Conservation (phyloP, 2,888 invertebrate genomes). For the Ennomos erosarius region DNA sequence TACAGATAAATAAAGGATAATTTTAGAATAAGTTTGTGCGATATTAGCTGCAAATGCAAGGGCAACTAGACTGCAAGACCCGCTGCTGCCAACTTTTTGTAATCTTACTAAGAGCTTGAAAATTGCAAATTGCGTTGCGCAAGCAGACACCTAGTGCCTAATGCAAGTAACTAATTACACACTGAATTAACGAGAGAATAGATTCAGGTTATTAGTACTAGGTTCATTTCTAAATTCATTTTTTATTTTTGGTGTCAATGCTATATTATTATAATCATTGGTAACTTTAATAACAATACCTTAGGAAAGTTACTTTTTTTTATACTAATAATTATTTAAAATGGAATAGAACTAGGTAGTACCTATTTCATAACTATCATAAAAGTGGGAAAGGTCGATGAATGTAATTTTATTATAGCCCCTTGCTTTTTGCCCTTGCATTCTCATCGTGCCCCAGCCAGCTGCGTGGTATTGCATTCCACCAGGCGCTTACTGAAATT, state of each 20-base stretch:
- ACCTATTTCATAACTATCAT: too few species aligned
- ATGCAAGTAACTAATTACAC: slow-evolving; percentile 38
- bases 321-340: too few species aligned
- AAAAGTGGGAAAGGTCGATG: too few species aligned
- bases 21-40: slow-evolving; percentile 10
- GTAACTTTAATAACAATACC: too few species aligned
- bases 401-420: neutral
- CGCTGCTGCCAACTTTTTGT: slow-evolving; percentile 48
- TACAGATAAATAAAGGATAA: slow-evolving; percentile 11
- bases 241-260: slow-evolving; percentile 21
- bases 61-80: slow-evolving; percentile 41
- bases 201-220: slow-evolving; percentile 19
- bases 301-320: too few species aligned
- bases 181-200: slow-evolving; percentile 42
- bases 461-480: slow-evolving; percentile 26
- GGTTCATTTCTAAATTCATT: slow-evolving; percentile 10
- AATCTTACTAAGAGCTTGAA: slow-evolving; percentile 51
- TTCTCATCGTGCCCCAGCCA: slow-evolving; percentile 8
- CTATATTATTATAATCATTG: slow-evolving; percentile 9
- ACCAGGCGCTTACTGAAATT: slow-evolving; percentile 37
- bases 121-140: slow-evolving; percentile 48
- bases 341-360: too few species aligned
- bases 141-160: slow-evolving; percentile 42
- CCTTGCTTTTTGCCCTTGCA: slow-evolving; percentile 10
- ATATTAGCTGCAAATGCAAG: slow-evolving; percentile 25